Evolutionary conservation across 1,140 invertebrate genomes (phyloP), one percentile per base, ranked within the genome.

Genomic region (Neodiprion virginianus): DNA sequence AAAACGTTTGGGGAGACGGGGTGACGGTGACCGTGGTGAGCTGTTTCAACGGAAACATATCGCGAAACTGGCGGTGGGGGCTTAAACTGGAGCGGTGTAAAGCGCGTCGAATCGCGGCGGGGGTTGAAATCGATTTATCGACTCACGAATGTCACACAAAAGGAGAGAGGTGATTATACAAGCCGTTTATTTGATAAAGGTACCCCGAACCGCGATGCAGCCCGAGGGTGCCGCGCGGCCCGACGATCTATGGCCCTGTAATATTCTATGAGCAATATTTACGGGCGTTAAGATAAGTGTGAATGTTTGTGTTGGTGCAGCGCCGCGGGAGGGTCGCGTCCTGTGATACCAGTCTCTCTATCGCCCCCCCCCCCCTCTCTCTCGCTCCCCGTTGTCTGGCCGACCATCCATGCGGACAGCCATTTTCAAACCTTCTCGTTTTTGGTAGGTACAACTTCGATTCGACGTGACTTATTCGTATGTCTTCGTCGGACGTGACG

Each of bases 261-360:
- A 85, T 86, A 86, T 85, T 85, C 85, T 84, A 86, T 84, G 83
- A 85, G 83, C 83, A 83, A 86, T 86, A 86, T 86, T 86, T 86
- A 86, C 81, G 83, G 81, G 72, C 77, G 76, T 79, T 73, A 78
- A 84, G 84, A 86, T 86, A 86, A 86, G 82, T 86, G 81, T 80
- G 81, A 86, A 84, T 82, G 83, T 84, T 86, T 84, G 80, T 80
- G 76, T 70, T 77, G 76, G 74, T 74, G 76, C 73, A 73, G 76
- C 78, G 76, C 78, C 49, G 69, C 69, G n/a, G n/a, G 47, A 48
- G 40, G 21, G 47, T 48, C 11, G 47, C 11, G 40, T 71, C 69
- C 47, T 40, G 28, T 71, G n/a, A 49, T 49, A 48, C 28, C 8
- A 48, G 47, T 23, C 49, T 48, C 40, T 28, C 11, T 69, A 69